Base-by-base conservation (phyloP, 2,888 invertebrate species). In the Cosmorhoe ocellata region DNA sequence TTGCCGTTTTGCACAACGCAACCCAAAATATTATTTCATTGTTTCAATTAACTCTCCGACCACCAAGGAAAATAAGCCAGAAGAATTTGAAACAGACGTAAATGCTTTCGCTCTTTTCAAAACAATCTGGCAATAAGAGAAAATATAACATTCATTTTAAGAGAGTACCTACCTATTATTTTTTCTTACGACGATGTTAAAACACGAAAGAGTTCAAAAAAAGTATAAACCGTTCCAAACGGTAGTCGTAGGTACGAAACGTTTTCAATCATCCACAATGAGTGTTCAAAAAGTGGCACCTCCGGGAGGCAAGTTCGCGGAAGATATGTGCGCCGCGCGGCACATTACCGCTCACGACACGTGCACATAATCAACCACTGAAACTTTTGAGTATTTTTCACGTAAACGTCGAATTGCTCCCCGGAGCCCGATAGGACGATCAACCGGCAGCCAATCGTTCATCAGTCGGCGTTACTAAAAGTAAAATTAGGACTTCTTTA, bases 281-380 rank as follows among this genome's bases (percentile, higher is more conserved):
- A 45, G 53, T 55, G 59, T 50, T 59, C 58, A 61, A 59, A 55
- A 42, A 56, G 58, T 60, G 55, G 56, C 53, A 58, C 63, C 64
- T 56, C 42, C 27, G 64, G 66, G 64, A 67, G 44, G 45, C 41
- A 51, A 48, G 51, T 44, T 50, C 51, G 28, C 13, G 51, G 47
- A 55, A 56, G 61, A 61, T 53, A 62, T 55, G 59, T 57, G 57
- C 61, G 58, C 47, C 57, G 11, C 34, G 64, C 54, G 61, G 42
- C 59, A 63, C 63, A 59, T 69, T 61, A 66, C 51, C 33, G 41
- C 42, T 27, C 31, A 47, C 63, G 57, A 67, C 66, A 67, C 61
- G 66, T 63, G 58, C 64, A 60, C 61, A 58, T 69, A 67, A 72
- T 70, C 63, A 69, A 66, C 64, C 51, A 62, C 49, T 49, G 61